Evolutionary conservation across 1,140 invertebrate genomes (phyloP), one percentile per base, ranked within the genome.

Genomic region (Drosophila repletoides): DNA sequence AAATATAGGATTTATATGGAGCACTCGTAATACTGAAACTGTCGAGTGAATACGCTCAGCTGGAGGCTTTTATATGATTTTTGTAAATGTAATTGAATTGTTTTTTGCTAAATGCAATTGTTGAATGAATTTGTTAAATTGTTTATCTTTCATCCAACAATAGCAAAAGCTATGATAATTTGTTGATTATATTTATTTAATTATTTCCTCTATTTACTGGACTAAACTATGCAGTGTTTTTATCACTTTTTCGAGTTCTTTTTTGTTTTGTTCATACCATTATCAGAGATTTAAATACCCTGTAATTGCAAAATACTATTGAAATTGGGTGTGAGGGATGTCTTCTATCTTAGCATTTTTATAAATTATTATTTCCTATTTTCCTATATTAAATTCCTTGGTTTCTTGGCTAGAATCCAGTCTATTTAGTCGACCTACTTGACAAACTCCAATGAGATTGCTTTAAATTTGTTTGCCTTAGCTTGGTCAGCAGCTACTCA

Each of bases 381-480:
- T 12, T 14, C 10, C 12, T 45, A 12, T 2, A 7, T n/a, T 2
- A 2, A 19, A 19, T 6, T 41, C n/a, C 38, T 21, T 33, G 21
- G 3, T 12, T 48, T 49, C 26, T 59, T 58, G 43, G 26, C 53
- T 34, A 38, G 10, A 36, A 33, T 49, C 33, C 53, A 48, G 34
- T 55, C 28, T 53, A 31, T 40, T 40, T 29, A 31, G 43, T 26
- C 12, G 48, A 10, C 48, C 58, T 52, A 52, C 36, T 43, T 63
- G 59, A 22, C 43, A 60, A 51, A 22, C 63, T 43, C 21, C 28
- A 60, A 51, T 66, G 45, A 59, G 43, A 43, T 34, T 59, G 63
- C 63, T 66, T 59, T 66, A 66, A 66, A 66, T 59, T 66, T 66
- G 63, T 66, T 66, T 66, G 63, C 45, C 63, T 38, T 59, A 29